A percentile compares a stretch with the other conserved stretches of the same genome.
Evolutionary conservation across 2,113 vertebrate genomes (phyloP).

Genomic region (Rhinolophus ferrumequinum): DNA sequence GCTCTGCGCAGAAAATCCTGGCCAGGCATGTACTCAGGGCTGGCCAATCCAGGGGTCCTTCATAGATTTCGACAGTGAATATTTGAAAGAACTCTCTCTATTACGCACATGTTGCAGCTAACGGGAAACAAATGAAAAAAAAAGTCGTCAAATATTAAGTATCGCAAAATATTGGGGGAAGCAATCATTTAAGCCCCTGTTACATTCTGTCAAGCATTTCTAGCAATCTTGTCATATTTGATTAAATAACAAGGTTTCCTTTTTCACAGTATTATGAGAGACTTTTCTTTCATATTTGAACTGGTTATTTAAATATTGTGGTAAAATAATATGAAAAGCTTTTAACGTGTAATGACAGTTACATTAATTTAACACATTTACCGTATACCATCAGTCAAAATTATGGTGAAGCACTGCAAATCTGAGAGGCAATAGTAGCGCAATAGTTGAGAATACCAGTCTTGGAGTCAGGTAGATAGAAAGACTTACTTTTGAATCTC

Average conservation of each 20-base stretch:
- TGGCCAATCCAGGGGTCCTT: neutral
- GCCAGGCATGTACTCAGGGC: rapidly evolving
- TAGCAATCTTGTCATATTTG: neutral
- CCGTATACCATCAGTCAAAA: neutral
- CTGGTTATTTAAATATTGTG: neutral
- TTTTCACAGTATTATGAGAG: neutral
- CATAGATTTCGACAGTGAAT: neutral
- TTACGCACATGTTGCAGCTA: neutral
- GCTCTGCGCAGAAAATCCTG: neutral
- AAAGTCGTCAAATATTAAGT: neutral
- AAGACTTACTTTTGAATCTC: neutral
- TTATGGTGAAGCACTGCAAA: neutral
- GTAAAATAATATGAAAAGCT: neutral
- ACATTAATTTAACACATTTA: neutral
- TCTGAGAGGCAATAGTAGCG: neutral
- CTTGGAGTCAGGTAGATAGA: neutral
- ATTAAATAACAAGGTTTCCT: neutral
- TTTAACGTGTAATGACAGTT: neutral
- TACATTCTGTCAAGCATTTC: neutral
- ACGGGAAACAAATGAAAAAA: neutral
- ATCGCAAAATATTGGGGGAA: neutral
- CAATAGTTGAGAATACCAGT: neutral
- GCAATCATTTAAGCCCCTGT: neutral
- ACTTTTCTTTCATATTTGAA: neutral
- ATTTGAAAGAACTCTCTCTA: neutral